Conservation (phyloP, 2,113 vertebrate species). For the Ancistrus triradiatus region DNA sequence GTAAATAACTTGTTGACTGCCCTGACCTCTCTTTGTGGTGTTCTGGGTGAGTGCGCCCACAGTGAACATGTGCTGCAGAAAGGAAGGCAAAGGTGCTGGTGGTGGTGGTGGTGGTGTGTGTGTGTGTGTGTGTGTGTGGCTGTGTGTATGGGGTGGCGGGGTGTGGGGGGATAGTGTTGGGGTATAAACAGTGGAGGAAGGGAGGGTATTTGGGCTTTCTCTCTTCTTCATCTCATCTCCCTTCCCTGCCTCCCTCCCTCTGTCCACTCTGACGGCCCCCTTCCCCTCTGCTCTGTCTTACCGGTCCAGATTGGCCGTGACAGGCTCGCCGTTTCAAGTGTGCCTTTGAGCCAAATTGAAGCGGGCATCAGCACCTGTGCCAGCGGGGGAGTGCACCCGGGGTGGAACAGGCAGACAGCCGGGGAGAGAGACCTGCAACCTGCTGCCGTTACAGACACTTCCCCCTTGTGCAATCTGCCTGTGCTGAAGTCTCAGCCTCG, state of each 20-base stretch:
- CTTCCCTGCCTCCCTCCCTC: constrained; percentile 12
- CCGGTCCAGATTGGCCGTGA: constrained; percentile 63
- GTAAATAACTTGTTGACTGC: constrained; percentile 58
- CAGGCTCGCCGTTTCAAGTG: constrained; percentile 68
- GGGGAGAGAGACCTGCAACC: constrained; percentile 55
- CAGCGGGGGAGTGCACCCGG: constrained; percentile 51
- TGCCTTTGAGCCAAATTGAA: constrained; percentile 72
- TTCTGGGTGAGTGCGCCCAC: constrained; percentile 42
- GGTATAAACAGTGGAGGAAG: too few relatives aligned
- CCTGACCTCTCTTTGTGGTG: constrained; percentile 55
- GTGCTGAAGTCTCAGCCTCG: constrained; percentile 14
- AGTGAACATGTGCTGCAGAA: constrained; percentile 52
- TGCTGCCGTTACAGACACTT: constrained; percentile 65
- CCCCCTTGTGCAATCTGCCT: constrained; percentile 59
- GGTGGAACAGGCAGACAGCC: constrained; percentile 28
- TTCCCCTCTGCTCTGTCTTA: constrained; percentile 53
- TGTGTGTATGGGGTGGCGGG: neutral
- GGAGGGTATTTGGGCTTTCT: constrained; percentile 25
- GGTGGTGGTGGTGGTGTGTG: constrained; percentile 19
- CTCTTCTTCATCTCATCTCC: constrained; percentile 39
- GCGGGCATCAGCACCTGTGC: constrained; percentile 72
- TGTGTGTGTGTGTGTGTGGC: too few relatives aligned
- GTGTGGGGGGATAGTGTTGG: constrained; percentile 24
- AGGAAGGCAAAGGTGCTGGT: constrained; percentile 48
- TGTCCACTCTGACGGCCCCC: constrained; percentile 27